Base-by-base conservation (phyloP, 2,113 vertebrate genomes). In the Nannospalax galili region DNA sequence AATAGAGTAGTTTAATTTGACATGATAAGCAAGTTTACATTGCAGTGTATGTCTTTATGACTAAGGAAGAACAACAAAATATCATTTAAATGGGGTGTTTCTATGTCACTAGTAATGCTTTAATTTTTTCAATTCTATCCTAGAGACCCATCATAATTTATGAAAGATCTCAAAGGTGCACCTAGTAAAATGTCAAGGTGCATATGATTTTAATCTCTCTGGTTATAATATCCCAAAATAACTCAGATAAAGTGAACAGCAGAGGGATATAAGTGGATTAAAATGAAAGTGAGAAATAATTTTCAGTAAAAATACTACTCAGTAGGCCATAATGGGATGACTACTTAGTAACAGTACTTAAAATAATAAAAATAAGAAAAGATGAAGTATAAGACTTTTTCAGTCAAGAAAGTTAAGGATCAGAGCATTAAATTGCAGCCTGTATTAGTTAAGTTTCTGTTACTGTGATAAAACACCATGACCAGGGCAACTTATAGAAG, bases 1-100 rank as follows among this genome's bases (percentile, higher is more conserved):
- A 93, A 95, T 62, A 90, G 93, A 85, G 73, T 85, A 93, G 62
- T 64, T 97, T 82, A 84, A 90, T 94, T 95, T 94, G 75, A 85
- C 64, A 90, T 42, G 62, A 80, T 73, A 80, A 94, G 56, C 7
- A 92, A 52, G 37, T 65, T 90, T 93, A 42, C 11, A 64, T 79
- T 94, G 77, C 74, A 89, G 16, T 20, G 65, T 95, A 80, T 84
- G 24, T 79, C 64, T 82, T 70, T 92, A 64, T 79, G 90, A 77
- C 19, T 92, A 72, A 94, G 90, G 40, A 82, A 88, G 28, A 72
- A 89, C 94, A 97, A 79, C 64, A 94, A 95, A 75, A 52, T 93
- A 56, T 58, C 73, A 37, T 93, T 79, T 64, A 35, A 94, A 78
- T 69, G 72, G 17, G 30, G 92, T 86, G 65, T 81, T 73, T 93